These are phyloP conservation scores for Catocala nupta DNA, from an alignment of 2,888 invertebrate genomes.

Conservation along the genomic window DNA sequence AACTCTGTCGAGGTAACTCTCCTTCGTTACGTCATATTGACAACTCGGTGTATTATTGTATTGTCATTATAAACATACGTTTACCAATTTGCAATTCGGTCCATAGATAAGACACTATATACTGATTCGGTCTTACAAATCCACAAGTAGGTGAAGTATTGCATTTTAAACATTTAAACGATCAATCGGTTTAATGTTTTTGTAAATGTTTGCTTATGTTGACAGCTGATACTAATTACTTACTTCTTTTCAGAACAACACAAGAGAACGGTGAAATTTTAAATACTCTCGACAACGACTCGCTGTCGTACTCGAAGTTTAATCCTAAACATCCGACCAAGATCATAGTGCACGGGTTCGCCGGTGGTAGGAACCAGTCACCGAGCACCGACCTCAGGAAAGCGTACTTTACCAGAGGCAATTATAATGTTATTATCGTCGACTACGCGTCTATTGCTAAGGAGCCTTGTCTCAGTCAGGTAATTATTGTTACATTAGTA, in stretches of 20 bases:
- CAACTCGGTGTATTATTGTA: too few relatives aligned
- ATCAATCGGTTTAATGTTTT: too few relatives aligned
- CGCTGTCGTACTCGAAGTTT: slow-evolving; percentile 92
- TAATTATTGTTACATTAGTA: slow-evolving; percentile 53
- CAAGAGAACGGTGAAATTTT: slow-evolving; percentile 91
- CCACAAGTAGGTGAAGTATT: too few relatives aligned
- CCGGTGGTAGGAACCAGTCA: slow-evolving; percentile 93
- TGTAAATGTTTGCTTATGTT: too few relatives aligned
- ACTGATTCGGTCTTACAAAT: too few relatives aligned
- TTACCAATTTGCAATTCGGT: too few relatives aligned
- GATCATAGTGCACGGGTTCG: slow-evolving; percentile 96
- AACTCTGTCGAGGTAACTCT: too few relatives aligned
- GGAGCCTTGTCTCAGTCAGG: slow-evolving; percentile 94
- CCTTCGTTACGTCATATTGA: too few relatives aligned
- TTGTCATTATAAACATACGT: too few relatives aligned
- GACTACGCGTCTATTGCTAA: slow-evolving; percentile 93
- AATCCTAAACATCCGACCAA: slow-evolving; percentile 93
- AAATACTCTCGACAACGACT: slow-evolving; percentile 90
- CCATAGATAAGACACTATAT: too few relatives aligned
- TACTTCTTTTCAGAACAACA: slow-evolving; percentile 86
- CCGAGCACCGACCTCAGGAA: slow-evolving; percentile 95
- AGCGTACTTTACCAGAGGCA: slow-evolving; percentile 93
- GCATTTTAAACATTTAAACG: too few relatives aligned
- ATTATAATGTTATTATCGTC: slow-evolving; percentile 95
- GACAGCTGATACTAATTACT: too few relatives aligned